Evolutionary conservation across 2,797 vertebrate species (phyloP), one percentile per base, ranked within the genome.

Genomic region (Mus spretus): DNA sequence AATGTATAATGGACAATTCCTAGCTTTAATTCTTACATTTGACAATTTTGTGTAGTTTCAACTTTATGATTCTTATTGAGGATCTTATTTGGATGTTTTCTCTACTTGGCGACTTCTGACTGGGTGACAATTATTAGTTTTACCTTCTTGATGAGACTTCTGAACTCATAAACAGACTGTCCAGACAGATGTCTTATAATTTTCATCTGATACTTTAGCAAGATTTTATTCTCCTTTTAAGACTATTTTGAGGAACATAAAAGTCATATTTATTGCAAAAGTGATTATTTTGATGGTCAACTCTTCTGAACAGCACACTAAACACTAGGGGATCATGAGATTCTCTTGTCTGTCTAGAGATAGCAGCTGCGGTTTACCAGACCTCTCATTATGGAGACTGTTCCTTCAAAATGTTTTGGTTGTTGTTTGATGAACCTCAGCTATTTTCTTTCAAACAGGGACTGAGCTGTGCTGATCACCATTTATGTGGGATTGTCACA

Each of bases 221-320:
- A 85, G 80, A 61, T 78, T 91, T 40, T 31, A 50, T 75, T 31
- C 31, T 89, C 24, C 17, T 94, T 72, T 81, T 55, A 91, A 78
- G 20, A 82, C 70, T 79, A 93, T 31, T 50, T 86, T 87, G 44
- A 10, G 1, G 50, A 15, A 26, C 24, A 26, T 6, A 28, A 91
- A 95, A 50, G 53, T 86, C 22, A 72, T 57, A 77, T 44, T 31
- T 81, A 4, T 4, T 72, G 1, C n/a, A 77, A 17, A 3, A 24
- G 4, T 57, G 37, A 78, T 72, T 47, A 84, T 88, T 47, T 10
- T 19, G 9, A 67, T 7, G 53, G 26, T 9, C 8, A 10, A 12
- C 28, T 67, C 61, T 75, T 67, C 40, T 75, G 70, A 80, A 22
- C 50, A 53, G 78, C 57, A 44, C 59, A 12, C 10, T 22, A 37